These are phyloP conservation scores for Macrophya annulata DNA, from an alignment of 2,888 invertebrate species.

Conservation along the genomic window DNA sequence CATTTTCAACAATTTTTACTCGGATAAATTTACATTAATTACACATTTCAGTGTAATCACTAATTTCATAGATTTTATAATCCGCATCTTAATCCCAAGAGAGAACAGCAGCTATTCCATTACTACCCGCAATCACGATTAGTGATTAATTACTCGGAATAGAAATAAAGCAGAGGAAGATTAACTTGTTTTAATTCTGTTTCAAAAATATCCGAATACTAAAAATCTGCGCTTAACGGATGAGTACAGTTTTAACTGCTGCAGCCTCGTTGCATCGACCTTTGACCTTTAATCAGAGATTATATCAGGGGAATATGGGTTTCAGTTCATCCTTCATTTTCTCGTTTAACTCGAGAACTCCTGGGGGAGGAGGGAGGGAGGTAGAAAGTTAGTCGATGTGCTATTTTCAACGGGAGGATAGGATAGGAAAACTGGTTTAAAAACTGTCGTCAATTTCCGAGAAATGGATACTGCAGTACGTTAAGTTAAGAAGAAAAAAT, in stretches of 20 bases:
- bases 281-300: slow-evolving; percentile 40
- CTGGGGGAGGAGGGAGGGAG: neutral
- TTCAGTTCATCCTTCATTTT: slow-evolving; percentile 33
- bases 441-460: slow-evolving; percentile 12
- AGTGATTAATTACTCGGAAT: neutral
- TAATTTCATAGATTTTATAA: neutral
- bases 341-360: slow-evolving; percentile 17
- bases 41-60: neutral
- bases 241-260: slow-evolving; percentile 3
- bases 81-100: neutral
- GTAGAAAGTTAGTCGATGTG: neutral
- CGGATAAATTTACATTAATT: neutral
- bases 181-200: neutral
- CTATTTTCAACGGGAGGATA: neutral
- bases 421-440: slow-evolving; percentile 11
- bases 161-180: neutral
- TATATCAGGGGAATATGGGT: slow-evolving; percentile 9
- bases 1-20: neutral
- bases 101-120: neutral
- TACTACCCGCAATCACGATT: neutral
- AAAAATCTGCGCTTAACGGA: neutral
- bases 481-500: neutral
- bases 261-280: neutral
- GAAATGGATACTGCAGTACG: neutral
- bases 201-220: neutral